Base-by-base conservation (phyloP, 1,140 invertebrate species). In the Neuroterus valhalla region DNA sequence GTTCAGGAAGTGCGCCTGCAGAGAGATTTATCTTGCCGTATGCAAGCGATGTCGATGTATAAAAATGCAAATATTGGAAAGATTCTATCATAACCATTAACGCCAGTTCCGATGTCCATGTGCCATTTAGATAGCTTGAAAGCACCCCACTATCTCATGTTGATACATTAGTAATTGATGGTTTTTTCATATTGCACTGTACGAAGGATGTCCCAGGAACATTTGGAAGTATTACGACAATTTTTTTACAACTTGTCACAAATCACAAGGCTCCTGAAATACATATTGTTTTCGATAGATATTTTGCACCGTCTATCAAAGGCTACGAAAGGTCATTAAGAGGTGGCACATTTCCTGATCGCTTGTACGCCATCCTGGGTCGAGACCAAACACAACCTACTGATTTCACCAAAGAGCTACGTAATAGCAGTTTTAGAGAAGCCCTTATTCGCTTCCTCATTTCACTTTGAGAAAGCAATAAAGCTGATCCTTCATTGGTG, bases 371-470 rank as follows among this genome's bases (percentile, higher is more conserved):
- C 55, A 84, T 86, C 14, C 70, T 74, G 62, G 82, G 83, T 45
- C 75, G 77, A 71, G 70, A 84, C 44, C 78, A 80, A 80, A 52
- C 26, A 26, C 70, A 79, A 62, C 67, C 81, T 48, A 45, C 50
- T 52, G 80, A 86, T 76, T 87, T 84, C 71, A 31, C 46, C 10
- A 78, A 78, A 44, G 84, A 84, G 70, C 75, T 86, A 11, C 77
- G 74, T 74, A 87, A 88, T 76, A 71, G 69, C 15, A 80, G 82
- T 50, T 87, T 88, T 43, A 86, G 85, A 78, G 72, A 85, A 79
- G 79, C 82, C 44, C 66, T 87, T 38, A 80, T 88, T 15, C n/a
- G 79, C 52, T 88, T 87, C 78, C 76, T 88, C 15, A 78, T 85
- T 52, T 52, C 70, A 66, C 70, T 80, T 38, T 87, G 85, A 83